Evolutionary conservation across 2,888 invertebrate genomes (phyloP), one percentile per base, ranked within the genome.

Genomic region (Adelphocoris suturalis): DNA sequence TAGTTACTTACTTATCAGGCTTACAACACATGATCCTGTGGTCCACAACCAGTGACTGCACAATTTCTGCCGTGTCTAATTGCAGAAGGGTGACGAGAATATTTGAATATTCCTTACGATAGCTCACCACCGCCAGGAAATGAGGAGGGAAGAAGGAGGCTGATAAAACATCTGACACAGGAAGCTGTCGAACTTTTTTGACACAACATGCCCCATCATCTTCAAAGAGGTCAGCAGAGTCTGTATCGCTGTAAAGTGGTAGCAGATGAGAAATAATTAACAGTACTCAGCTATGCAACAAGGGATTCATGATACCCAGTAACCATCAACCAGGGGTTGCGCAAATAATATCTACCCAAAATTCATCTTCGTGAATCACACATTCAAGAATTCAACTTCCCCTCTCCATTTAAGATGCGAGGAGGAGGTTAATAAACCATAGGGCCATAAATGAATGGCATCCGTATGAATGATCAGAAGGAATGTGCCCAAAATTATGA

Each of bases 221-320:
- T n/a, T 86, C 86, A 47, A 86, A 86, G 28, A 86, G 37, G 23
- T 86, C 86, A 5, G 23, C 75, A 37, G 86, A 68, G 16, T 86
- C 86, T 19, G 52, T 61, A 28, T 85, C 61, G 16, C 85, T 85
- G 61, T 14, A 85, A 85, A 3, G 5, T 37, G 37, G 37, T 37
- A 37, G 37, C 2, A n/a, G n/a, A n/a, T 4, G 37, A 37, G 7
- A 37, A 37, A 4, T 37, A 37, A 7, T 2, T 2, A 4, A 37
- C 37, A 37, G 37, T 37, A 37, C n/a, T n/a, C n/a, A 37, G 7
- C 37, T 37, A 7, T 37, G 7, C 37, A 37, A 37, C 37, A 37
- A 37, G n/a, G n/a, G n/a, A n/a, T n/a, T n/a, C n/a, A 37, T 37
- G 2, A 7, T 37, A 37, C 37, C 7, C n/a, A n/a, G n/a, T n/a